A percentile compares a stretch with the other conserved stretches of the same genome.
Evolutionary conservation across 2,797 vertebrate species (phyloP).

Genomic region (Hylomyscus alleni): DNA sequence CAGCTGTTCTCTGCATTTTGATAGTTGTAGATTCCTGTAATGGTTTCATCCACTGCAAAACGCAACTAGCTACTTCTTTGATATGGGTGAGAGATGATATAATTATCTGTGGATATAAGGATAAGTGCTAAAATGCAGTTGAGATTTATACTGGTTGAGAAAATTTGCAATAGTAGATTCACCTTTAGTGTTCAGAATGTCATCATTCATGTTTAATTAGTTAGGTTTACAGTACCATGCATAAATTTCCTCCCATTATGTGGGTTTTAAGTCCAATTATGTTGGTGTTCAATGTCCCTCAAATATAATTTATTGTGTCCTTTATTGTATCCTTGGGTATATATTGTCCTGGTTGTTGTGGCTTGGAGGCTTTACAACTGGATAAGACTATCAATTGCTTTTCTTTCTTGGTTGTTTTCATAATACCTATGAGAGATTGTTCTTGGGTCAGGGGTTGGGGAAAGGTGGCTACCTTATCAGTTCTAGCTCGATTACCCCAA

Average conservation of each 20-base stretch:
- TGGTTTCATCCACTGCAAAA: not conserved
- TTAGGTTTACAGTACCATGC: not conserved
- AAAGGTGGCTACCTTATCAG: not conserved
- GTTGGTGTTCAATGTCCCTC: not conserved
- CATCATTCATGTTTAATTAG: not conserved
- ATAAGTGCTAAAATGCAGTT: not conserved
- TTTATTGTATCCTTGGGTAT: not conserved
- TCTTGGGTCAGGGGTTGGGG: accelerated
- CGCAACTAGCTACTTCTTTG: not conserved
- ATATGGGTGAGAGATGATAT: not conserved
- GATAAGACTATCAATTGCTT: not conserved
- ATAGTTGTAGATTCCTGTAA: not conserved
- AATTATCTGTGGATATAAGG: not conserved
- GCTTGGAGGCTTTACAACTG: not conserved
- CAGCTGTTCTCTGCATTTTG: not conserved
- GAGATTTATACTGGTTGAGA: not conserved
- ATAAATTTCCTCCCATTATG: not conserved
- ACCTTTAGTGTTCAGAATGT: not conserved
- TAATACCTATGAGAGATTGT: not conserved
- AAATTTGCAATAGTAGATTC: not conserved
- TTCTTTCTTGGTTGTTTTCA: not conserved
- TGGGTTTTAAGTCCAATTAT: not conserved
- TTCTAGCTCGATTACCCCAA: not conserved
- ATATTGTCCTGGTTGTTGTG: not conserved
- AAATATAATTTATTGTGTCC: not conserved